These are phyloP conservation scores for Pseudococcus viburni DNA, from an alignment of 2,888 invertebrate species.

Conservation along the genomic window DNA sequence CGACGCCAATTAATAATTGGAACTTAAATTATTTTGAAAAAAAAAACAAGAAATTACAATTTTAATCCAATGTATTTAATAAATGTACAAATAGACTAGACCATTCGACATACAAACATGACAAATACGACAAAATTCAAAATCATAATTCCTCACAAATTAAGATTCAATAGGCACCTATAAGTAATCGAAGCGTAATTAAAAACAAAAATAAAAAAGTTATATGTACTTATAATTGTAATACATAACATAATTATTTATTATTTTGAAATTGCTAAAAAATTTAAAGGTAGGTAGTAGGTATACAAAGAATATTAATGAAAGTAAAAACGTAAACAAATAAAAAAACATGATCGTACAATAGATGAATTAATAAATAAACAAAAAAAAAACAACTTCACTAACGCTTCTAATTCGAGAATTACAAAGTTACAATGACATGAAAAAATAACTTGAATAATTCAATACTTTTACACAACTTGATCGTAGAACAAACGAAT, in stretches of 20 bases:
- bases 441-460: background rate
- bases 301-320: constrained; percentile 20
- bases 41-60: no score
- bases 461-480: background rate
- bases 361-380: background rate
- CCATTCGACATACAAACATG: no score
- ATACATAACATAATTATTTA: background rate
- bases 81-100: no score
- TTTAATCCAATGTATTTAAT: no score
- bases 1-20: no score
- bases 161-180: background rate
- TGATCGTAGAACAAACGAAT: background rate
- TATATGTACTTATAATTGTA: background rate
- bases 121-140: no score
- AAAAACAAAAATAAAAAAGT: background rate
- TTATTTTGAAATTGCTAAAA: background rate
- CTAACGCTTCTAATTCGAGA: background rate
- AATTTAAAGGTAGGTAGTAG: background rate
- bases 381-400: background rate
- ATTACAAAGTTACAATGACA: background rate
- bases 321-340: constrained; percentile 38
- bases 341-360: background rate
- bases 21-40: no score
- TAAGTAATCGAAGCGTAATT: background rate
- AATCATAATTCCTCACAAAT: no score